Conservation (phyloP, 2,888 invertebrate species). For the Zhuqinia jingwanae region DNA sequence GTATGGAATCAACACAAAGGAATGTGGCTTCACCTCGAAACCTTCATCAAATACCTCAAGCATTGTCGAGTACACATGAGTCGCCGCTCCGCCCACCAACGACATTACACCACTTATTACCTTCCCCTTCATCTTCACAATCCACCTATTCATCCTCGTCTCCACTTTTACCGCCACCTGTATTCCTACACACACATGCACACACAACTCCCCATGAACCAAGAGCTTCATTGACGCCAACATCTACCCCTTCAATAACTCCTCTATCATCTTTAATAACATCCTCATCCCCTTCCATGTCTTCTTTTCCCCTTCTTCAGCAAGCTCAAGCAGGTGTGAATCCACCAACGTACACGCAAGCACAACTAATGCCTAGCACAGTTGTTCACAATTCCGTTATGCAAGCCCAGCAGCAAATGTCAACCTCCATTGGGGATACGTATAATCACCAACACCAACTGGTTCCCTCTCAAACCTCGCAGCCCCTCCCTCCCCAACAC, state of each 20-base stretch:
- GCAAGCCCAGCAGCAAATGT: slow-evolving; percentile 48
- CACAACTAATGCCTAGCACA: slow-evolving; percentile 62
- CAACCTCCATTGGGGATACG: slow-evolving; percentile 27
- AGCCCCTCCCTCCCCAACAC: no score
- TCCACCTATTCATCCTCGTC: not conserved
- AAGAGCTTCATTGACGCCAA: not conserved
- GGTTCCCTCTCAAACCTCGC: not conserved
- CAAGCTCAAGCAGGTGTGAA: slow-evolving; percentile 9
- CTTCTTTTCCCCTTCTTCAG: not conserved
- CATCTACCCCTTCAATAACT: not conserved
- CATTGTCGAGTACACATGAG: no score
- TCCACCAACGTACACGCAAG: slow-evolving; percentile 63
- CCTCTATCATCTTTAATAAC: slow-evolving; percentile 15
- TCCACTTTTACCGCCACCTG: not conserved
- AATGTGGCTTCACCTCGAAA: not conserved
- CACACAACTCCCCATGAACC: no score
- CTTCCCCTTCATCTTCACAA: not conserved
- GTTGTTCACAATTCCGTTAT: slow-evolving; percentile 45
- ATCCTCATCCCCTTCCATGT: not conserved
- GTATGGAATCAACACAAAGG: not conserved
- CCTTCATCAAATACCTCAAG: not conserved
- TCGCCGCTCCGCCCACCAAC: not conserved
- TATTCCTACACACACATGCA: not conserved
- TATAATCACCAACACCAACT: slow-evolving; percentile 1
- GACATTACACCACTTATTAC: not conserved